Percentiles rank a stretch among this genome's conserved stretches.
phyloP scores from a whole-genome alignment of 2,113 vertebrate species.

The Ellobius talpinus region DNA sequence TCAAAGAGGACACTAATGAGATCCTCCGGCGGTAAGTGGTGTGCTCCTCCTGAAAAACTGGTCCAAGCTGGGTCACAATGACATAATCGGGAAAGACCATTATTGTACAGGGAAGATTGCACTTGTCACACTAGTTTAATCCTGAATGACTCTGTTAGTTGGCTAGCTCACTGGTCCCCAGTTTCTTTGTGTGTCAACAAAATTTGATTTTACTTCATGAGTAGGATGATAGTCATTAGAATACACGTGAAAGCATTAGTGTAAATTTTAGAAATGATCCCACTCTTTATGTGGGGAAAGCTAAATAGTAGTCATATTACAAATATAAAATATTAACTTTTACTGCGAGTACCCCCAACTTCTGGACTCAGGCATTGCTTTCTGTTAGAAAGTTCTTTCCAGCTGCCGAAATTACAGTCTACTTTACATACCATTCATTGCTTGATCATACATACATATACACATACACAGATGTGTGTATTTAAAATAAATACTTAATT shows the following conservation, averaged over 20 bases:
- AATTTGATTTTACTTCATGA: background rate
- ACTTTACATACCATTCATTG: background rate
- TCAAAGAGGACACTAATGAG: background rate
- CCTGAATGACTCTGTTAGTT: background rate
- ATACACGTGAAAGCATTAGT: background rate
- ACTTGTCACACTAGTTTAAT: background rate
- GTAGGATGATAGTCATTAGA: background rate
- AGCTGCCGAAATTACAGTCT: background rate
- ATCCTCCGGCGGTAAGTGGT: background rate
- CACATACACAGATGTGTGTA: background rate
- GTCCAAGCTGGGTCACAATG: background rate
- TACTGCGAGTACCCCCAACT: background rate
- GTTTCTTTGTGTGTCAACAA: constrained; percentile 30
- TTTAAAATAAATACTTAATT: background rate
- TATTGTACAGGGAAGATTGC: background rate
- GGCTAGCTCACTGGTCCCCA: background rate
- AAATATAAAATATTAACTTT: background rate
- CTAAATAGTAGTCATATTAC: background rate
- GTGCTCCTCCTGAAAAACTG: background rate
- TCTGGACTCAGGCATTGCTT: background rate
- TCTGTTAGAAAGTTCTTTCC: background rate
- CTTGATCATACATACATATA: background rate
- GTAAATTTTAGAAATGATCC: background rate
- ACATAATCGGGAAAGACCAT: background rate
- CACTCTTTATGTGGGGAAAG: background rate